Conservation (phyloP, 2,888 invertebrate genomes). For the Rhabditophanes sp. region DNA sequence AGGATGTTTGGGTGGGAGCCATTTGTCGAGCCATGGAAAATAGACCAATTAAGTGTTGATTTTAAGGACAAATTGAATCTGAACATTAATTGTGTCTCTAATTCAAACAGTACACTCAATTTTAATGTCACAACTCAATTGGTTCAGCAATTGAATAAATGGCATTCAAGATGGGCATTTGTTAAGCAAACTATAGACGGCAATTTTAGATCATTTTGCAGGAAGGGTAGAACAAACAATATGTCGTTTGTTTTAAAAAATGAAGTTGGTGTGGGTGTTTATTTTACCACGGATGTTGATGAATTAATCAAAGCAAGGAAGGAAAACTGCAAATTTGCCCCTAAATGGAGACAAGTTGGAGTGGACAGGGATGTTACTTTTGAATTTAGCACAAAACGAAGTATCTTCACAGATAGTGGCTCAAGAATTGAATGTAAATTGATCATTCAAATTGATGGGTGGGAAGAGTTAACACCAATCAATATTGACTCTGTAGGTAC, state of each 20-base stretch:
- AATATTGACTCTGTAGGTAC: conserved; percentile 87
- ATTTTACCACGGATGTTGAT: conserved; percentile 60
- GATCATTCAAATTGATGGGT: conserved; percentile 71
- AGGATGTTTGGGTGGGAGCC: conserved; percentile 93
- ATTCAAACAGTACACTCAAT: conserved; percentile 51
- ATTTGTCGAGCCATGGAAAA: conserved; percentile 71
- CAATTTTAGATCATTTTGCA: conserved; percentile 19
- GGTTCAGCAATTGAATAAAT: conserved; percentile 52
- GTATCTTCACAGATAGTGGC: no score
- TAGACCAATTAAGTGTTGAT: conserved; percentile 9
- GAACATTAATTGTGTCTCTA: no score
- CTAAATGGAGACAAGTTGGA: no score
- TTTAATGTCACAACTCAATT: conserved; percentile 75
- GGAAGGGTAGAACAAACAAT: conserved; percentile 52
- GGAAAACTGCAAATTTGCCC: no score
- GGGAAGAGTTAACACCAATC: conserved; percentile 70
- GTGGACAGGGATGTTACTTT: no score
- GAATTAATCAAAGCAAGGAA: conserved; percentile 7
- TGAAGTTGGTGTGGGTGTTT: conserved; percentile 68
- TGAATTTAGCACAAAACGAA: no score
- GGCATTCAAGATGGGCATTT: conserved; percentile 8
- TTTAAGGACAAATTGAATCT: no score
- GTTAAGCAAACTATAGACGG: conserved; percentile 16
- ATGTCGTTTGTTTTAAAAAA: conserved; percentile 83
- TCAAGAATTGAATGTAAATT: no score